Base-by-base conservation (phyloP, 2,888 invertebrate genomes). In the Troilus luridus region DNA sequence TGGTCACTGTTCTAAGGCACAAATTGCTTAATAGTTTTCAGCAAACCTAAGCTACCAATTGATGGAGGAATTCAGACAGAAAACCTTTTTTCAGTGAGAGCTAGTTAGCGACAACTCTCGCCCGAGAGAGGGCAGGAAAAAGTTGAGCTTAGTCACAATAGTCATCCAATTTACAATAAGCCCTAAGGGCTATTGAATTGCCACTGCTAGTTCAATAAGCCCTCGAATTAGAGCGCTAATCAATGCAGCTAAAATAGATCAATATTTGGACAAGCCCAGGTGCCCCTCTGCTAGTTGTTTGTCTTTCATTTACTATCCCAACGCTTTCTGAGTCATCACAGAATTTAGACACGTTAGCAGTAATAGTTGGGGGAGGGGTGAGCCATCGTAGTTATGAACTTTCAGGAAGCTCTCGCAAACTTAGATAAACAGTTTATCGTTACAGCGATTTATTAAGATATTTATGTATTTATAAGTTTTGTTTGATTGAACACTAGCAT, bases 261-360 rank as follows among this genome's bases (percentile, higher is more conserved):
- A 77, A 77, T 41, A 77, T 77, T 77, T 77, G 41, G 0, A 17
- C 27, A 77, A 77, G 27, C 17, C 72, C 72, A 41, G 17, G 27
- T 77, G 41, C 72, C 72, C 17, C 72, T 77, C 19, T 0, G 12
- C 17, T 77, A 9, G 72, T 77, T 77, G 72, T 77, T 77, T 77
- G 72, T 77, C 72, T 77, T 77, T 77, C 72, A 77, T 77, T 77
- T 77, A 77, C 72, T 77, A 77, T 77, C 19, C 41, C 72, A 77
- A 10, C 72, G 8, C 8, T 77, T 2, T 24, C 72, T 77, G 72
- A 77, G 27, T 27, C 72, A 77, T 27, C 72, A 77, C 14, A 27
- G 72, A 41, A 77, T 41, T 41, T 77, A 6, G 27, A 77, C 41
- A 77, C 72, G 17, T 77, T 27, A 77, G 72, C 72, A 41, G 17